Base-by-base conservation (phyloP, 2,113 vertebrate genomes). In the Centropristis striata region DNA sequence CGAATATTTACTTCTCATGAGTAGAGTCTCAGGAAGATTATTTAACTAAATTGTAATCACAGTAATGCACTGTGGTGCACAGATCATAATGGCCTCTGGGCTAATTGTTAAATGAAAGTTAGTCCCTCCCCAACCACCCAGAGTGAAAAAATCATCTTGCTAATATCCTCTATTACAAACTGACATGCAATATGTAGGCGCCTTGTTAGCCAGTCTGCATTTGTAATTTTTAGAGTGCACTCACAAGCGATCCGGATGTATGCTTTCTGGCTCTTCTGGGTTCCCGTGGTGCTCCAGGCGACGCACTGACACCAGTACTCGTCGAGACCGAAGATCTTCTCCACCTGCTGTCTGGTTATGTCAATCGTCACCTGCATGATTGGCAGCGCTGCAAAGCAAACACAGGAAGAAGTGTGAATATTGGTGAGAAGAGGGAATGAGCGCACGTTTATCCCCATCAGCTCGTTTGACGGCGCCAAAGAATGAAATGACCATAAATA, bases 261-360 rank as follows among this genome's bases (percentile, higher is more conserved):
- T 3, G 98, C 97, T 80, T 99, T 99, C 90, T 98, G 97, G 92
- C 98, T 99, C 93, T 99, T 99, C 90, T 98, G 98, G 84, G 98
- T 99, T 84, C 98, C 98, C 0, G 97, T 98, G 75, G 97, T 97
- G 93, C 98, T 99, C 98, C 98, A 99, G 18, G 98, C 98, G 72
- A 99, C 98, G 0, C 98, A 99, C 92, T 99, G 98, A 92, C 98
- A 99, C 98, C 98, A 99, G 94, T 97, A 99, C 80, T 99, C 97
- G 84, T 99, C 98, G 64, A 99, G 93, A 32, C 98, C 98, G 2
- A 99, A 99, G 86, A 99, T 94, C 95, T 98, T 99, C 94, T 99
- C 98, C 91, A 99, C 98, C 92, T 99, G 98, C 94, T 99, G 98
- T 79, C 98, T 94, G 2, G 98, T 98, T 63, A 99, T 97, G 13